A percentile compares a stretch with the other conserved stretches of the same genome.
phyloP scores from a whole-genome alignment of 1,140 invertebrate species.

The Conopomorpha cramerella region DNA sequence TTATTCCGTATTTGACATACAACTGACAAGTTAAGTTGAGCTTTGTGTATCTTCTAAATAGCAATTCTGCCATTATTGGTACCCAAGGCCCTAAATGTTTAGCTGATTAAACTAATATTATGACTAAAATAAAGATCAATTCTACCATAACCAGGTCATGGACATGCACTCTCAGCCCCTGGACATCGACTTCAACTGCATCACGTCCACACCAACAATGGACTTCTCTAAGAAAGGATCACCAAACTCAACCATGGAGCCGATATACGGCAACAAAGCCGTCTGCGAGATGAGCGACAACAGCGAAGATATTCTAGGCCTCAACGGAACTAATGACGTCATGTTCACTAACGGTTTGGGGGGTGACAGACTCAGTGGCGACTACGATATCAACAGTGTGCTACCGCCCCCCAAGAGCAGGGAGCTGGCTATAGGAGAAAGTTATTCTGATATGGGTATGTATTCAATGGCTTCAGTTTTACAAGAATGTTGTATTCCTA shows the following conservation, averaged over 20 bases:
- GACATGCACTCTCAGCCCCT: constrained; percentile 51
- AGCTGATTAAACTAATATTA: too few species aligned
- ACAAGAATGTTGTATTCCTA: too few species aligned
- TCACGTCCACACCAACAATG: constrained; percentile 45
- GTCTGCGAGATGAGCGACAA: constrained; percentile 45
- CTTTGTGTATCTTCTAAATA: too few species aligned
- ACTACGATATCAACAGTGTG: constrained; percentile 53
- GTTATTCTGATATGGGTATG: constrained; percentile 59
- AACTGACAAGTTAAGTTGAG: too few species aligned
- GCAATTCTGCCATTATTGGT: too few species aligned
- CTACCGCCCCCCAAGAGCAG: constrained; percentile 52
- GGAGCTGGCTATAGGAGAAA: constrained; percentile 56
- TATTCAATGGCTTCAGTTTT: constrained; percentile 13
- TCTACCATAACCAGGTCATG: too few species aligned
- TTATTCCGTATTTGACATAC: too few species aligned
- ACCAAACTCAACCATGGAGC: constrained; percentile 44
- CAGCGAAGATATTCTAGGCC: constrained; percentile 31
- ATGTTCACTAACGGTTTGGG: constrained; percentile 44
- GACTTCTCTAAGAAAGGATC: constrained; percentile 48
- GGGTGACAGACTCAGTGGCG: constrained; percentile 44
- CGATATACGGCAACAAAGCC: constrained; percentile 50
- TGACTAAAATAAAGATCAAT: too few species aligned
- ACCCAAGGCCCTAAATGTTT: too few species aligned
- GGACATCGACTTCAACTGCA: constrained; percentile 55
- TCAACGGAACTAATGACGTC: constrained; percentile 35